Conservation (phyloP, 1,140 invertebrate species). For the Atta cephalotes region DNA sequence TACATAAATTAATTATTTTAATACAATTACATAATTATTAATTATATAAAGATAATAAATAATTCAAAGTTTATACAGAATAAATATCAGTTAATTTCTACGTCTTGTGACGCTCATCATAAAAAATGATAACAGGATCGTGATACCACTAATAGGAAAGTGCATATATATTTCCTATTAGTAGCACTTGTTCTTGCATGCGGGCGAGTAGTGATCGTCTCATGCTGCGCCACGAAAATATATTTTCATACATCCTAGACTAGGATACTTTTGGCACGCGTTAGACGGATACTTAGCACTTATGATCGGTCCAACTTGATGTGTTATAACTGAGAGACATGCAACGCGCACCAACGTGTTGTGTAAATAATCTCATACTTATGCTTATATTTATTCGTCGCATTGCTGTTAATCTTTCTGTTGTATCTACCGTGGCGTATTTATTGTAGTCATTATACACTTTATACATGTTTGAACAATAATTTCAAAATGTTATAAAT, state of each 20-base stretch:
- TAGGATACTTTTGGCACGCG: slow-evolving; percentile 35
- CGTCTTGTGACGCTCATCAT: neutral
- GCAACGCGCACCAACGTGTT: slow-evolving; percentile 12
- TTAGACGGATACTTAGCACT: slow-evolving; percentile 32
- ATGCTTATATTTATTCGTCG: neutral
- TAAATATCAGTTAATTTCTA: slow-evolving; percentile 2
- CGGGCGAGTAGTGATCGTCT: slow-evolving; percentile 6
- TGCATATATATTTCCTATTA: no score
- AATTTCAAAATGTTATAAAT: neutral
- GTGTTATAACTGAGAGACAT: neutral
- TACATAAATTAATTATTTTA: neutral
- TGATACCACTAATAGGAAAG: neutral
- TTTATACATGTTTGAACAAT: neutral
- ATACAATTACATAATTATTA: neutral
- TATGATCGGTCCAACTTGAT: slow-evolving; percentile 31
- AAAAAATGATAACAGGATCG: slow-evolving; percentile 15
- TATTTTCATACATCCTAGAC: slow-evolving; percentile 29
- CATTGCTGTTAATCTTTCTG: neutral
- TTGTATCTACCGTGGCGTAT: slow-evolving; percentile 3
- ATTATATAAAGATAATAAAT: slow-evolving; percentile 24
- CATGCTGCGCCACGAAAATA: neutral
- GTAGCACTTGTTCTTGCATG: neutral
- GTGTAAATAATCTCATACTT: slow-evolving; percentile 20
- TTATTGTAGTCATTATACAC: neutral
- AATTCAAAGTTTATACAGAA: neutral